Evolutionary conservation across 2,888 invertebrate genomes (phyloP), one percentile per base, ranked within the genome.

Genomic region (Julus scanicus): DNA sequence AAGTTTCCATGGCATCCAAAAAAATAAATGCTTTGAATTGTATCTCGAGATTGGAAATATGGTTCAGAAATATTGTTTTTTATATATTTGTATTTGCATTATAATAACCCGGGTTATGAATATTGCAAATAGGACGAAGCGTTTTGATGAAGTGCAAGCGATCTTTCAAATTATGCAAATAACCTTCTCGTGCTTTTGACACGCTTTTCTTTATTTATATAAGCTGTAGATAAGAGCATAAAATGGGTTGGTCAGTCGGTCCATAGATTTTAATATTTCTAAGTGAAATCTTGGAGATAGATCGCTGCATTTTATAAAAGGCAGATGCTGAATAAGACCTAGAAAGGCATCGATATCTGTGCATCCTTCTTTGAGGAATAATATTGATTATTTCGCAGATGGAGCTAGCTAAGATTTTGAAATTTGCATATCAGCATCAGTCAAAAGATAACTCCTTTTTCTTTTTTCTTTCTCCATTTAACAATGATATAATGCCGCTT

Each of bases 351-450:
- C 57, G 17, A 57, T 13, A 57, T 57, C 17, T 57, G 17, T 17
- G 2, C 1, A 57, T 57, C 57, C 29, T 17, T 2, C 17, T 57
- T 17, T 17, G 57, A 17, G 57, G 57, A 57, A 57, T 57, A 57
- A 57, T 57, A 57, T 57, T 57, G 57, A 57, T 57, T 57, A 57
- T 57, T 57, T 57, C 57, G 57, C 57, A 17, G 17, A 57, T 57
- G 57, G 57, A 1, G 57, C 15, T 5, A 17, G 17, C 57, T 57
- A 57, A 17, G 57, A 57, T 17, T 57, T 57, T 1, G 57, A 57
- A 57, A 57, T 57, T 57, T 57, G 57, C 57, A 57, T 57, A 57
- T 57, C 57, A 57, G 57, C 57, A 57, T 57, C 57, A 57, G 57
- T 57, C 57, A 57, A 17, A 57, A 57, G 57, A 57, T 57, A 57